phyloP scores from a whole-genome alignment of 2,888 invertebrate species.

The Drosophila subsilvestris region DNA sequence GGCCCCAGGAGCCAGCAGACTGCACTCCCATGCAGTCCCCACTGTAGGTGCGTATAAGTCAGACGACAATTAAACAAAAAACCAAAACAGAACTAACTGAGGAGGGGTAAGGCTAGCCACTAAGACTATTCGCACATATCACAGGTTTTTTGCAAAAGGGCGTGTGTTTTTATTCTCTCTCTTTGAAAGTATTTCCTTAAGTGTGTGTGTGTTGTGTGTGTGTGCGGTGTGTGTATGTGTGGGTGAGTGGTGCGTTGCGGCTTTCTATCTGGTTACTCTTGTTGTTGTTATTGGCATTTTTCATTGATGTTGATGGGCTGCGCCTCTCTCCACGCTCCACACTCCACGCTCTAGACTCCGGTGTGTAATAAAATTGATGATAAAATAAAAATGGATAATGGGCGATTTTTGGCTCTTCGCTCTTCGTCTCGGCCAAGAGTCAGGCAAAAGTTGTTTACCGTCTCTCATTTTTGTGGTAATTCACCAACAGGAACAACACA shows the following conservation, averaged over 20 bases:
- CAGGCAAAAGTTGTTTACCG: conserved; percentile 37
- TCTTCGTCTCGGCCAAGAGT: conserved; percentile 37
- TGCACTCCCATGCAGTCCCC: conserved; percentile 29
- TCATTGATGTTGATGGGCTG: conserved; percentile 49
- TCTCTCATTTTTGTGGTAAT: conserved; percentile 36
- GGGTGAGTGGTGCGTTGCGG: conserved; percentile 43
- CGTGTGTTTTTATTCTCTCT: conserved; percentile 34
- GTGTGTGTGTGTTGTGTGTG: neutral
- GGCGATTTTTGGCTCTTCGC: conserved; percentile 73
- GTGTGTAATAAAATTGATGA: conserved; percentile 79
- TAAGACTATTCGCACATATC: neutral
- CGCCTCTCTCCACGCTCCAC: conserved; percentile 32
- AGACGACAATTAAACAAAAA: conserved; percentile 19
- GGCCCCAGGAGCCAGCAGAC: conserved; percentile 19
- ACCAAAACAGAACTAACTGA: neutral
- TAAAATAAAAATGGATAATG: conserved; percentile 81
- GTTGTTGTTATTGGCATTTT: conserved; percentile 61
- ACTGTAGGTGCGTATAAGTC: conserved; percentile 43
- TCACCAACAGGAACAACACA: conserved; percentile 32
- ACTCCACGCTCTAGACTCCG: conserved; percentile 60
- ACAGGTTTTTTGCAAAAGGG: conserved; percentile 26
- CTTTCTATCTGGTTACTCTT: conserved; percentile 44
- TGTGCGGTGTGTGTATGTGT: conserved; percentile 4
- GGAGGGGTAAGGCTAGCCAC: neutral
- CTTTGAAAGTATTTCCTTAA: conserved; percentile 26